These are phyloP conservation scores for Lasiurus borealis DNA, from an alignment of 2,113 vertebrate species.

Conservation along the genomic window DNA sequence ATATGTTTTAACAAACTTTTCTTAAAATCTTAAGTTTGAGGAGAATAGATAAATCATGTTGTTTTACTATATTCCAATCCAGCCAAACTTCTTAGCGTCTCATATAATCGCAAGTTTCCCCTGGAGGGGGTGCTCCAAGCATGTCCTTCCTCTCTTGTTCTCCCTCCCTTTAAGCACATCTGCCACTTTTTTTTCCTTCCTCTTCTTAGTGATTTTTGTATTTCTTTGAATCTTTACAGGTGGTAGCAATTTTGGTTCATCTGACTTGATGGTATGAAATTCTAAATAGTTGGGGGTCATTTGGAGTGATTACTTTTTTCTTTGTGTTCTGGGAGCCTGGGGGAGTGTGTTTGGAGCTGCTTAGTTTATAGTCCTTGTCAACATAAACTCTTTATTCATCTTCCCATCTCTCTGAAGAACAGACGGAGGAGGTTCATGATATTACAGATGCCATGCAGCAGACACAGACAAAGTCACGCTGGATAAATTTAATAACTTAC, in stretches of 20 bases:
- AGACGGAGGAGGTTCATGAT: slow-evolving; percentile 46
- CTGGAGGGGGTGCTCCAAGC: slow-evolving; percentile 75
- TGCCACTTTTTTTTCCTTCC: slow-evolving; percentile 54
- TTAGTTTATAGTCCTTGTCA: slow-evolving; percentile 79
- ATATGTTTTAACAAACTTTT: slow-evolving; percentile 46
- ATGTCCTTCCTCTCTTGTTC: neutral
- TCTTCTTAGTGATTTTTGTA: slow-evolving; percentile 68
- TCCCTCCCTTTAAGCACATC: slow-evolving; percentile 71
- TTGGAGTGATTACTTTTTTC: slow-evolving; percentile 82
- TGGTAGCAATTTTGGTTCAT: slow-evolving; percentile 84
- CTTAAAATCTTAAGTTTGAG: slow-evolving; percentile 35
- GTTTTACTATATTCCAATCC: slow-evolving; percentile 47
- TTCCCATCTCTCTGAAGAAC: slow-evolving; percentile 68
- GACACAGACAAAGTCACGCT: slow-evolving; percentile 14
- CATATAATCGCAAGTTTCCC: slow-evolving; percentile 51
- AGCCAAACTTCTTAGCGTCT: neutral
- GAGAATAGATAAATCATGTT: slow-evolving; percentile 41
- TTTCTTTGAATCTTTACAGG: slow-evolving; percentile 83
- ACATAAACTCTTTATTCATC: slow-evolving; percentile 76
- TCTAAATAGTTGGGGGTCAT: slow-evolving; percentile 83
- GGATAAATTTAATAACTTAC: slow-evolving; percentile 24
- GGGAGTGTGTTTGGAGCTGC: slow-evolving; percentile 77
- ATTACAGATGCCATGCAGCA: slow-evolving; percentile 64
- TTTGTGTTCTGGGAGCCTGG: slow-evolving; percentile 79
- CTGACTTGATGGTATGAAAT: slow-evolving; percentile 84